Base-by-base conservation (phyloP, 2,888 invertebrate genomes). In the Drosophila bunnanda region DNA sequence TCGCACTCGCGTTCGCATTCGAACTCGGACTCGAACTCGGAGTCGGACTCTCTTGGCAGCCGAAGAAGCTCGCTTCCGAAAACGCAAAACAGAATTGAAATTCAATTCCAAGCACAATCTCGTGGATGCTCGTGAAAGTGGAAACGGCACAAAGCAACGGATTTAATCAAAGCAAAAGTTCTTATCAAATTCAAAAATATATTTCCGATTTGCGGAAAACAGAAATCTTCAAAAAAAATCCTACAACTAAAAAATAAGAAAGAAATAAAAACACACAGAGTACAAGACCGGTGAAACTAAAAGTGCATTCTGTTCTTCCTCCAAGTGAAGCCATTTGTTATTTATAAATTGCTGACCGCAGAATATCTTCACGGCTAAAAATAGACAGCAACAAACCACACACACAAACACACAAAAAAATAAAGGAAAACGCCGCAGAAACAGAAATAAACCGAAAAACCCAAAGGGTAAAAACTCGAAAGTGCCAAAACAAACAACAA, bases 301-400 rank as follows among this genome's bases (percentile, higher is more conserved):
- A 70, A 76, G 61, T 68, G 76, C 60, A 69, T 48, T 55, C 39
- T 28, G 32, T 68, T 68, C 50, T 41, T 68, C 36, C 61, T 34
- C 43, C 61, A 72, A 32, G 57, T 52, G 73, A 72, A 72, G 66
- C 60, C 58, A 64, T 76, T 76, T 85, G 87, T 83, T 84, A 84
- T 84, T 86, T 84, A 71, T 88, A 84, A 88, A 80, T 58, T 66
- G 87, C 89, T 84, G 83, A 84, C 87, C 83, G 83, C 83, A 87
- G 78, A 85, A 76, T 76, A 78, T 72, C 78, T 73, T 65, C 50
- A 67, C 55, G 53, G 72, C 87, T 88, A 80, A 68, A 84, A 88
- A 88, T 84, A 80, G 73, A 82, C 68, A 79, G 87, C 80, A 68
- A 81, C 68, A 70, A 61, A 70, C 39, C 68, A 70, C 64, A 70